A percentile compares a stretch with the other conserved stretches of the same genome.
Conservation (phyloP, 37 sponge, comb jelly and placozoan genomes). For the Tethya wilhelma region DNA sequence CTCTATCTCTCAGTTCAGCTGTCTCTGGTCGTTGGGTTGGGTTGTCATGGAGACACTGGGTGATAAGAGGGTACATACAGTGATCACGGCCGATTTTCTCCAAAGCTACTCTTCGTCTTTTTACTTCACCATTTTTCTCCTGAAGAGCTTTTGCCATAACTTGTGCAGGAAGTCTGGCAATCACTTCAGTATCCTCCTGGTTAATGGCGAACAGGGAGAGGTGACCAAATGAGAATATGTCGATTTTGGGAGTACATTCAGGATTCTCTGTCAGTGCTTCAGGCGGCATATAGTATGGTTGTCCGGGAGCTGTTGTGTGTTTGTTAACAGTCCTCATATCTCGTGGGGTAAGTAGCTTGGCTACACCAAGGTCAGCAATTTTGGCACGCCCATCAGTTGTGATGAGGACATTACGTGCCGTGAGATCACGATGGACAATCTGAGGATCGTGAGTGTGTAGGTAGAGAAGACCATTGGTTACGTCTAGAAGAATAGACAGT, state of each 20-base stretch:
- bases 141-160: no score
- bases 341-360: neutral
- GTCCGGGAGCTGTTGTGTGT: conserved; percentile 1
- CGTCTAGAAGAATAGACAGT: conserved; percentile 31
- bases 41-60: no score
- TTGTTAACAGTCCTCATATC: neutral
- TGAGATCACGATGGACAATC: conserved; percentile 25
- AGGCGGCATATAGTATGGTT: no score
- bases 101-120: neutral
- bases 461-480: conserved; percentile 23
- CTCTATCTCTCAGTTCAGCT: neutral
- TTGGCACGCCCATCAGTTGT: conserved; percentile 7
- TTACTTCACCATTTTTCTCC: no score
- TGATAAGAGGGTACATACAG: no score
- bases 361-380: conserved; percentile 30
- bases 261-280: neutral
- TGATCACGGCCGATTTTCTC: neutral
- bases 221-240: no score
- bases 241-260: neutral
- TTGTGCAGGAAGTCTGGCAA: neutral
- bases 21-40: neutral
- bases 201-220: no score
- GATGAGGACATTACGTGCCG: conserved; percentile 4
- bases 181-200: no score
- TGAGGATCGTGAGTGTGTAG: conserved; percentile 15